Base-by-base conservation (phyloP, 2,113 vertebrate genomes). In the Austrofundulus limnaeus region DNA sequence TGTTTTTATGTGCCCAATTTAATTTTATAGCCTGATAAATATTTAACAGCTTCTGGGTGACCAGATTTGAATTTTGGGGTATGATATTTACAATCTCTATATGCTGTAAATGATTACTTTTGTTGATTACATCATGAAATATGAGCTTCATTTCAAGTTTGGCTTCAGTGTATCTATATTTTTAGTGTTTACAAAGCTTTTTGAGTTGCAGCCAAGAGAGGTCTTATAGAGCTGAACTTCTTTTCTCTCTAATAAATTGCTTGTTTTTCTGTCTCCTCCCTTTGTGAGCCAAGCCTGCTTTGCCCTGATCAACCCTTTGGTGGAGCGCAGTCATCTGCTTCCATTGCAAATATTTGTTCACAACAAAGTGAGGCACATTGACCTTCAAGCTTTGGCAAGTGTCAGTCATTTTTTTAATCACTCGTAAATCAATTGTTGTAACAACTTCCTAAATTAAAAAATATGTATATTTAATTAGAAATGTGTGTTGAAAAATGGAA, bases 401-500 rank as follows among this genome's bases (percentile, higher is more conserved):
- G 84, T 59, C 80, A 90, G 89, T 91, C 86, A 75, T 82, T 89
- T 90, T n/a, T 91, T 90, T 88, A 91, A 91, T 89, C 83, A 88
- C 61, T 63, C 38, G 34, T 51, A 39, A 82, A 87, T 85, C 77
- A 65, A 86, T 89, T 74, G 45, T 15, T 24, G 47, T 19, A 59
- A 61, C 52, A 72, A 8, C 74, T 76, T 83, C 82, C 31, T 60
- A 48, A 85, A 78, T 53, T 65, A 54, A 54, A 58, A 61, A 63
- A n/a, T n/a, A n/a, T n/a, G n/a, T n/a, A n/a, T n/a, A n/a, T n/a
- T n/a, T n/a, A n/a, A n/a, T n/a, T n/a, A n/a, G 31, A 66, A 65
- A 21, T 11, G 67, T n/a, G 23, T 2, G 54, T 47, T 38, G 24
- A 43, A 61, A 72, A 67, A 81, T 53, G 12, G 28, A 34, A 61